Evolutionary conservation across 2,113 vertebrate species (phyloP), one percentile per base, ranked within the genome.

Genomic region (Thryonomys swinderianus): DNA sequence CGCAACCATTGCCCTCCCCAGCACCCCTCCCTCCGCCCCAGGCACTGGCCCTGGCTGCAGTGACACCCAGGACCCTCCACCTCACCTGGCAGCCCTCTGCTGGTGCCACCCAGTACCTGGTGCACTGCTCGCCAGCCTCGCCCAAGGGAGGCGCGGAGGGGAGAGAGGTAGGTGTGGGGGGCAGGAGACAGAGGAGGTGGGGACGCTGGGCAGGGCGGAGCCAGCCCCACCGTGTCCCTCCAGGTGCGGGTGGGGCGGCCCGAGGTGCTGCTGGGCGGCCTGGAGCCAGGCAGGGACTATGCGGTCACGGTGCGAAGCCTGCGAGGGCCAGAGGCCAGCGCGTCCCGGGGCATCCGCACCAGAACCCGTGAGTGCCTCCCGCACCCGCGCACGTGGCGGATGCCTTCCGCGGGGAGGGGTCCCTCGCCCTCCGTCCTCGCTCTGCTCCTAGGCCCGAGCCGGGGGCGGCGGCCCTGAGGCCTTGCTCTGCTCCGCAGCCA

Each of bases 261-360:
- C 0, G 98, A 99, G 92, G 98, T 99, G 80, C 98, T 99, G 95
- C 98, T 99, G 96, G 88, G 95, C 0, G 98, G 98, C 34, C 98
- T 99, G 93, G 98, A 98, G 1, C 99, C 99, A 0, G 98, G 97
- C 66, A 99, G 98, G 0, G 99, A 99, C 95, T 99, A 99, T 71
- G 98, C 98, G 0, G 88, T 99, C 1, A 99, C 98, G 0, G 99
- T 99, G 55, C 99, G 99, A 1, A 99, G 99, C 0, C 98, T 99
- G 94, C 99, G 98, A 0, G 99, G 99, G 7, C 98, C 99, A 6
- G 99, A 99, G 17, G 98, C 98, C 40, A 99, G 99, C 0, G 99
- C 99, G 55, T 99, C 99, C 0, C 98, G 98, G 96, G 99, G 98
- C 40, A 97, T 99, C 93, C 98, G 98, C 0, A 98, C 99, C 94